Evolutionary conservation across 2,113 vertebrate species (phyloP).

Genomic region (Miniopterus natalensis): DNA sequence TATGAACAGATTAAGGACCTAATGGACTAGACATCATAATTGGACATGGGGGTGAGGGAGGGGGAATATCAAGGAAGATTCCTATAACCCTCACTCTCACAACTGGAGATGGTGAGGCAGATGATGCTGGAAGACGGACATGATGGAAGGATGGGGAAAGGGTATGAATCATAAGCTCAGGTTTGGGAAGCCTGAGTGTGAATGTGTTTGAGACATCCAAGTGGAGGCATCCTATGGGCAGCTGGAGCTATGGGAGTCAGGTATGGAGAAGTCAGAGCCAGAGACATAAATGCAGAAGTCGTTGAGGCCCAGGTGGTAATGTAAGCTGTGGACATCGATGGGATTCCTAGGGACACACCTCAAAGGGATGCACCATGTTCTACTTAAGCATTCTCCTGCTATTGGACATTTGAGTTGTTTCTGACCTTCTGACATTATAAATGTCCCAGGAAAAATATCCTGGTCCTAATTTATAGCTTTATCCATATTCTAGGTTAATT

Average conservation of each 20-base stretch:
- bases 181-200: not conserved
- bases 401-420: not conserved
- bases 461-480: not conserved
- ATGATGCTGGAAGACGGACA: not conserved
- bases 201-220: not conserved
- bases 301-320: not conserved
- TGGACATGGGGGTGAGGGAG: not conserved
- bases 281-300: not conserved
- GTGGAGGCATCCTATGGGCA: not conserved
- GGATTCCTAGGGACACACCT: not conserved
- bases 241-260: not conserved
- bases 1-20: not conserved
- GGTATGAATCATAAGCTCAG: not conserved
- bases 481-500: conserved; percentile 53
- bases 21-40: not conserved
- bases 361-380: not conserved
- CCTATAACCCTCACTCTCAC: not conserved
- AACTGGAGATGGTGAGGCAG: not conserved
- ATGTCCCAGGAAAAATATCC: not conserved
- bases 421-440: conserved; percentile 40
- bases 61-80: not conserved
- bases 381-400: not conserved
- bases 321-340: not conserved
- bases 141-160: not conserved
- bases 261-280: not conserved